Percentiles rank a stretch among this genome's conserved stretches.
phyloP scores from a whole-genome alignment of 2,888 invertebrate genomes.

The Sesia bembeciformis region DNA sequence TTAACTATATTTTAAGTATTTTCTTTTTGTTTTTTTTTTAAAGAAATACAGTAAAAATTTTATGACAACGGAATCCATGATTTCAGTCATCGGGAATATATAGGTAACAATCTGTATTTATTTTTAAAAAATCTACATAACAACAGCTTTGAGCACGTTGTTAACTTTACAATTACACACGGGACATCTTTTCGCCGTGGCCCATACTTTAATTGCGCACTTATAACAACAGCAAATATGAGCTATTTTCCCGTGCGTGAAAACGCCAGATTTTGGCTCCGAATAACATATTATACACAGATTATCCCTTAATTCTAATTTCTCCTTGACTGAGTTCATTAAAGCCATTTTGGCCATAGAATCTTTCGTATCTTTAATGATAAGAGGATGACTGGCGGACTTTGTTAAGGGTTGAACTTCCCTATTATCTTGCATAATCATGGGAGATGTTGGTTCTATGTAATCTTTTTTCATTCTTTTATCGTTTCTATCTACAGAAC shows the following conservation, averaged over 20 bases:
- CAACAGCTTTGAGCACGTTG: constrained; percentile 77
- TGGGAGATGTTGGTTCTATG: constrained; percentile 23
- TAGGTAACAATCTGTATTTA: neutral
- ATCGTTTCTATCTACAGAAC: constrained; percentile 29
- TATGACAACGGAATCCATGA: no score
- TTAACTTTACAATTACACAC: constrained; percentile 80
- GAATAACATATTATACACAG: constrained; percentile 77
- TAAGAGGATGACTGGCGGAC: constrained; percentile 55
- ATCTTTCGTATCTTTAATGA: constrained; percentile 26
- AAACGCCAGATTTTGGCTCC: constrained; percentile 79
- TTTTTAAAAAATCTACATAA: constrained; percentile 39
- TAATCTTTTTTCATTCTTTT: constrained; percentile 30
- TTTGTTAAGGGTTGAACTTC: constrained; percentile 44
- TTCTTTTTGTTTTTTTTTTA: no score
- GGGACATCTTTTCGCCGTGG: constrained; percentile 77
- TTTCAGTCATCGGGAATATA: no score
- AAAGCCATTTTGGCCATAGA: constrained; percentile 26
- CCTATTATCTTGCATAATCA: neutral
- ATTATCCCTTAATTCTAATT: constrained; percentile 33
- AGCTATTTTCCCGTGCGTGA: constrained; percentile 78
- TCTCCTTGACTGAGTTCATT: constrained; percentile 30
- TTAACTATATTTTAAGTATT: no score
- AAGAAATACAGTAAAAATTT: no score
- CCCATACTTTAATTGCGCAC: constrained; percentile 80
- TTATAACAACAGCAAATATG: constrained; percentile 82